A percentile compares a stretch with the other conserved stretches of the same genome.
phyloP scores from a whole-genome alignment of 2,888 invertebrate genomes.

The Coecobrya sp. region DNA sequence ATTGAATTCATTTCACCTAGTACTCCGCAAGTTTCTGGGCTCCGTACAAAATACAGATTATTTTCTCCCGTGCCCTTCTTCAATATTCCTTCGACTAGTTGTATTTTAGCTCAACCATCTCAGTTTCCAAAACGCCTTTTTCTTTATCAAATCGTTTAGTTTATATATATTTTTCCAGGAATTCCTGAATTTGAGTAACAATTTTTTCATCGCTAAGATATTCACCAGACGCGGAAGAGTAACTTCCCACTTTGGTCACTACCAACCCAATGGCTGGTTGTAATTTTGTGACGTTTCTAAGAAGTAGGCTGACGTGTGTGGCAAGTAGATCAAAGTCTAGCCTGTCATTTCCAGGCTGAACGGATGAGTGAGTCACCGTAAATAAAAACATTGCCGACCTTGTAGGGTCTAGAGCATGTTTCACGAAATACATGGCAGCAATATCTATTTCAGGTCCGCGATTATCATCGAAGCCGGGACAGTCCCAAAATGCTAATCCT shows the following conservation, averaged over 20 bases:
- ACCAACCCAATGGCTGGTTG: not conserved
- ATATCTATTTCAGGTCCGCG: slow-evolving; percentile 29
- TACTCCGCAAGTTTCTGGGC: not conserved
- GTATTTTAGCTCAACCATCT: too few species aligned
- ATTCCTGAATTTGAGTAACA: not conserved
- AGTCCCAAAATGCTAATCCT: slow-evolving; percentile 51
- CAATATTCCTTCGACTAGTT: too few species aligned
- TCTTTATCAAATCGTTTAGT: too few species aligned
- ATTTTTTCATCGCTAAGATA: not conserved
- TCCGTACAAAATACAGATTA: not conserved
- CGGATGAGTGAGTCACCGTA: not conserved
- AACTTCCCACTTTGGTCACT: not conserved
- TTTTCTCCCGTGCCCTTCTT: not conserved
- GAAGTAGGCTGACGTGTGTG: too few species aligned
- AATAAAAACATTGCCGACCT: not conserved
- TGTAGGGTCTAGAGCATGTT: not conserved
- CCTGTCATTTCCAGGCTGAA: not conserved
- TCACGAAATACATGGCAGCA: slow-evolving; percentile 56
- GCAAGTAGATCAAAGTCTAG: not conserved
- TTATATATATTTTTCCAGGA: not conserved
- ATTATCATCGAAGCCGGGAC: slow-evolving; percentile 60
- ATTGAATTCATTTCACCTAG: not conserved
- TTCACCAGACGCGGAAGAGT: not conserved
- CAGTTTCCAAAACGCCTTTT: too few species aligned
- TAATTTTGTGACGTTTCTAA: too few species aligned